Evolutionary conservation across 2,797 vertebrate genomes (phyloP).

Genomic region (Sparidentex hasta): DNA sequence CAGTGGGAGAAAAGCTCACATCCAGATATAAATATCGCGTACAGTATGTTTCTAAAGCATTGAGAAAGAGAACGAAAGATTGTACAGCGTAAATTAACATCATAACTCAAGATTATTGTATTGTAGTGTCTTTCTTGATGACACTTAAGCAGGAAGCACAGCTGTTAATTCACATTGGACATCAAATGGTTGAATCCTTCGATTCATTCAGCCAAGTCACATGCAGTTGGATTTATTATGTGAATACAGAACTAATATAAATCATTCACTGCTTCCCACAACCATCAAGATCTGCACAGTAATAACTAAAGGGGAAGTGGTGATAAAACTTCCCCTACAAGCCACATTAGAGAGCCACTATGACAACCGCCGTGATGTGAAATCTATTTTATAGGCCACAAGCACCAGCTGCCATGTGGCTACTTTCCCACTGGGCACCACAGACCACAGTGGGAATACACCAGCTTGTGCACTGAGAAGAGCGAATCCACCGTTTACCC

Average conservation of each 20-base stretch:
- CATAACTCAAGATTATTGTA: not conserved
- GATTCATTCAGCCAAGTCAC: constrained; percentile 15
- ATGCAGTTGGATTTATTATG: constrained; percentile 14
- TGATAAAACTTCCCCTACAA: constrained; percentile 3
- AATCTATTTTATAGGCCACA: constrained; percentile 7
- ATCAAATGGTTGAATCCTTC: not conserved
- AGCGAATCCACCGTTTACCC: not conserved
- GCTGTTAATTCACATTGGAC: not conserved
- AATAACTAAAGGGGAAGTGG: not conserved
- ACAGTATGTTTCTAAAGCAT: constrained; percentile 15
- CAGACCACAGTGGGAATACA: not conserved
- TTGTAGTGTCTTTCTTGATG: constrained; percentile 11
- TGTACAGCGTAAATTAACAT: not conserved
- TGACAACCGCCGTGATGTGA: not conserved
- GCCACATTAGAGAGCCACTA: not conserved
- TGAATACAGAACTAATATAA: constrained; percentile 2
- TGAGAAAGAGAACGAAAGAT: constrained; percentile 3
- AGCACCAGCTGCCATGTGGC: not conserved
- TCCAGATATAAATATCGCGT: constrained; percentile 39
- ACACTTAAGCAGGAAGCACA: not conserved
- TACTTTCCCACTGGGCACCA: not conserved
- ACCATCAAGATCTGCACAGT: not conserved
- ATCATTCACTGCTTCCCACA: not conserved
- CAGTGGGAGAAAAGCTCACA: constrained; percentile 45
- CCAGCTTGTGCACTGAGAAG: not conserved